Evolutionary conservation across 2,113 vertebrate species (phyloP), one percentile per base, ranked within the genome.

Genomic region (Antennarius striatus): DNA sequence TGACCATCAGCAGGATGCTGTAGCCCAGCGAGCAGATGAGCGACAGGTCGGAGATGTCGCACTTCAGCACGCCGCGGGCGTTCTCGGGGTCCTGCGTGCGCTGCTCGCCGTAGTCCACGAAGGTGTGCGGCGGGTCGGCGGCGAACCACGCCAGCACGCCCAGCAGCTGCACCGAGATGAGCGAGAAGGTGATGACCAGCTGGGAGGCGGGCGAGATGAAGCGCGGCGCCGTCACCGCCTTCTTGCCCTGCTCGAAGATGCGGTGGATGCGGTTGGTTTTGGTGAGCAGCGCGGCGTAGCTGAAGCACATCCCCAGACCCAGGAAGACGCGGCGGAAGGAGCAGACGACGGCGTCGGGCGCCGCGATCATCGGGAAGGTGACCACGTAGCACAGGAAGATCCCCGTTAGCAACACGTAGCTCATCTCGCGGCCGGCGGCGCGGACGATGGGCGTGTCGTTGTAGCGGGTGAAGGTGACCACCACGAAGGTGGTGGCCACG

Each of bases 241-340:
- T 94, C 92, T 96, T 96, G 22, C 97, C 97, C 89, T 97, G 96
- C 88, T 96, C 95, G 63, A 99, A 99, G 92, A 99, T 98, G 88
- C 97, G 94, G 87, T 98, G 95, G 89, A 99, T 99, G 57, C 97
- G 93, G 89, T 98, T 98, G 78, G 97, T 99, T 91, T 99, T 99
- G 81, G 97, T 98, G 40, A 99, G 93, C 84, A 99, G 90, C 0
- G 97, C 97, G 8, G 97, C 95, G 49, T 99, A 94, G 86, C 96
- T 99, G 89, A 98, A 95, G 88, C 97, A 97, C 96, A 98, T 96
- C 57, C 97, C 97, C 0, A 98, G 95, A 71, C 97, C 97, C 4
- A 98, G 77, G 81, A 98, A 95, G 84, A 99, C 92, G 55, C 97
- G 92, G 4, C 97, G 92, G 80, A 98, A 93, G 0, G 96, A 97